These are phyloP conservation scores for Clarias magur DNA, from an alignment of 2,113 vertebrate genomes.

Conservation along the genomic window DNA sequence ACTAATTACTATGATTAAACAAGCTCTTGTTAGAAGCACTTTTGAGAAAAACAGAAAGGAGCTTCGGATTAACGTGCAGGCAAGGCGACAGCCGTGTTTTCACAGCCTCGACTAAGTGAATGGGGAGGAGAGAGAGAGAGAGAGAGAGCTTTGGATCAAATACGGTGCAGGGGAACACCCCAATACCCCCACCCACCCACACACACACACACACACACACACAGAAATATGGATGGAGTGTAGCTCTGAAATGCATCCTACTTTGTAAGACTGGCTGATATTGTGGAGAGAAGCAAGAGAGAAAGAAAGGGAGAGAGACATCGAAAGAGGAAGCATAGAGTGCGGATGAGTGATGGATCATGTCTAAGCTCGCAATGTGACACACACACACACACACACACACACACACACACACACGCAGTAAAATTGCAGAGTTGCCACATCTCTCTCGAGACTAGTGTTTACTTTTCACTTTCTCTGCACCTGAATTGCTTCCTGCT, in stretches of 20 bases:
- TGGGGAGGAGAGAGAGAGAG: too few species aligned
- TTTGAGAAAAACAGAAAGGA: constrained; percentile 51
- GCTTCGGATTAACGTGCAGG: constrained; percentile 55
- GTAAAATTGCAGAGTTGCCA: neutral
- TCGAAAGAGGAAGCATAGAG: neutral
- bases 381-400: neutral
- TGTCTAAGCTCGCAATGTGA: neutral
- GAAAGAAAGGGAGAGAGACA: neutral
- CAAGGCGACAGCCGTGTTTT: neutral
- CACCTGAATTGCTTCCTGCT: neutral
- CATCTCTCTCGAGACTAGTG: neutral
- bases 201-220: too few species aligned
- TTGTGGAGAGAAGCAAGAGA: neutral
- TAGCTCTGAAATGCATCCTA: constrained; percentile 3
- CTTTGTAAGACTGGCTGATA: constrained; percentile 5
- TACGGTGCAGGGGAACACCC: neutral
- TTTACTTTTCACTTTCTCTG: constrained; percentile 13
- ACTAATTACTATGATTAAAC: constrained; percentile 63
- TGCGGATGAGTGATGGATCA: neutral
- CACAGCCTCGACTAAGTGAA: neutral
- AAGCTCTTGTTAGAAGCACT: constrained; percentile 53
- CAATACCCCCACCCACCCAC: too few species aligned
- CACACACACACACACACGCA: neutral
- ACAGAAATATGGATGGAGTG: neutral
- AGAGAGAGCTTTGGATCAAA: neutral